A percentile compares a stretch with the other conserved stretches of the same genome.
Evolutionary conservation across 2,113 vertebrate genomes (phyloP).

Genomic region (human (Homo sapiens)): DNA sequence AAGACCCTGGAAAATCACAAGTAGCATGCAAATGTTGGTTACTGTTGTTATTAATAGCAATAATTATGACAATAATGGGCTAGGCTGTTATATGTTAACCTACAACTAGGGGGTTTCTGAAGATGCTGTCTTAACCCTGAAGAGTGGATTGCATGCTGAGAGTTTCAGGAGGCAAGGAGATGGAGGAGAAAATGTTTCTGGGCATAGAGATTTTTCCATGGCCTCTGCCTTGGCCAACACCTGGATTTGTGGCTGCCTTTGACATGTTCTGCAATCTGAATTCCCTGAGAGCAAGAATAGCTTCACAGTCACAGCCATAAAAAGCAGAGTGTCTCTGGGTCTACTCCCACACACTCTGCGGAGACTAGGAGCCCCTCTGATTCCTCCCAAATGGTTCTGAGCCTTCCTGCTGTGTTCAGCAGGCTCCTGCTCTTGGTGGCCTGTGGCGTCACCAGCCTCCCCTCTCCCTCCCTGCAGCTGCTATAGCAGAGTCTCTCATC

Average conservation of each 20-base stretch:
- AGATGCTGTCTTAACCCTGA: neutral
- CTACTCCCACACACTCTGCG: neutral
- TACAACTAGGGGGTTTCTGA: neutral
- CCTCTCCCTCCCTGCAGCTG: neutral
- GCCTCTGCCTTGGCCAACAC: neutral
- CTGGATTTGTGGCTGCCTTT: neutral
- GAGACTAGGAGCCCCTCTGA: constrained; percentile 11
- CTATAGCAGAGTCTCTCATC: neutral
- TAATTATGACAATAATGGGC: neutral
- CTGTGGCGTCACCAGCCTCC: neutral
- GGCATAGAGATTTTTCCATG: neutral
- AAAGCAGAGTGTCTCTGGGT: constrained; percentile 32
- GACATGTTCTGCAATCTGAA: neutral
- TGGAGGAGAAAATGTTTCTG: neutral
- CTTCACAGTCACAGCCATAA: neutral
- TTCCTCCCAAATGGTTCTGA: constrained; percentile 43
- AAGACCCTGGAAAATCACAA: neutral
- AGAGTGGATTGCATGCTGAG: neutral
- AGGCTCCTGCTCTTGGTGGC: neutral
- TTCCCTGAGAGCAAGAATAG: constrained; percentile 26
- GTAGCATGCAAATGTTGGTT: neutral
- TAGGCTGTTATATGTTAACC: neutral
- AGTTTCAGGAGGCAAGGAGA: neutral
- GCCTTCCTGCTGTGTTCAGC: constrained; percentile 17
- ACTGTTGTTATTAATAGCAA: neutral